Evolutionary conservation across 53 echinoderm and acorn worm species (phyloP).

Genomic region (Patiria pectinifera): DNA sequence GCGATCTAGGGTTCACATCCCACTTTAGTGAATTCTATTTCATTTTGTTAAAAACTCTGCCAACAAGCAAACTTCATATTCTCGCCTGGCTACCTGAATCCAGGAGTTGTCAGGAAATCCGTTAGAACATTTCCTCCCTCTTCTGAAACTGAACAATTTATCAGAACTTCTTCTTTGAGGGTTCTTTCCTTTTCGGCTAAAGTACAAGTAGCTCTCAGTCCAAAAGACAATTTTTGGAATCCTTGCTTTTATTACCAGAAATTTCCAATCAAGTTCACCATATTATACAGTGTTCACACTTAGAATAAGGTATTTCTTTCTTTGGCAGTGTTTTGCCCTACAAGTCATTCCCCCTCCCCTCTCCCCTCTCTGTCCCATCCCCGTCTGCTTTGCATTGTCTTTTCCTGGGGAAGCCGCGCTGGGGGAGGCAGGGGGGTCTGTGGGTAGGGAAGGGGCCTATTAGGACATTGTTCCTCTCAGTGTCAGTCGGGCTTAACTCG

Average conservation of each 20-base stretch:
- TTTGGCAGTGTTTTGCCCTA: conserved; percentile 4
- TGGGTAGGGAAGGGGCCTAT: conserved; percentile 46
- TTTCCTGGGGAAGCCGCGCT: conserved; percentile 42
- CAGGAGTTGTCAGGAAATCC: not conserved
- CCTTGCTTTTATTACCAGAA: not conserved
- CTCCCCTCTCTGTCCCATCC: not conserved
- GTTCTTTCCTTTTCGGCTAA: no score
- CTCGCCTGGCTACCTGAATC: not conserved
- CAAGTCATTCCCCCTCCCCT: conserved; percentile 28
- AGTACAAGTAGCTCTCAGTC: no score
- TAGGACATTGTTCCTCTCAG: conserved; percentile 32
- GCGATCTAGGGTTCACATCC: not conserved
- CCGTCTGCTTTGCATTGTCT: conserved; percentile 26
- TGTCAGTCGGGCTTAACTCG: conserved; percentile 13
- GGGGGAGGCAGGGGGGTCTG: conserved; percentile 3
- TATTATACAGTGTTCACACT: not conserved
- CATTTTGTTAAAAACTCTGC: not conserved
- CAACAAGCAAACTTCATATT: not conserved
- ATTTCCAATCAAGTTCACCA: not conserved
- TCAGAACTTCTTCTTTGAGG: no score
- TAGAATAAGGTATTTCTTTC: not conserved
- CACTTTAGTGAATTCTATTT: not conserved
- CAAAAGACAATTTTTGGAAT: no score
- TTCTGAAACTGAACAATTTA: no score
- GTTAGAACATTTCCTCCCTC: no score